Conservation (phyloP, 2,888 invertebrate genomes). For the Invenusta paracnida region DNA sequence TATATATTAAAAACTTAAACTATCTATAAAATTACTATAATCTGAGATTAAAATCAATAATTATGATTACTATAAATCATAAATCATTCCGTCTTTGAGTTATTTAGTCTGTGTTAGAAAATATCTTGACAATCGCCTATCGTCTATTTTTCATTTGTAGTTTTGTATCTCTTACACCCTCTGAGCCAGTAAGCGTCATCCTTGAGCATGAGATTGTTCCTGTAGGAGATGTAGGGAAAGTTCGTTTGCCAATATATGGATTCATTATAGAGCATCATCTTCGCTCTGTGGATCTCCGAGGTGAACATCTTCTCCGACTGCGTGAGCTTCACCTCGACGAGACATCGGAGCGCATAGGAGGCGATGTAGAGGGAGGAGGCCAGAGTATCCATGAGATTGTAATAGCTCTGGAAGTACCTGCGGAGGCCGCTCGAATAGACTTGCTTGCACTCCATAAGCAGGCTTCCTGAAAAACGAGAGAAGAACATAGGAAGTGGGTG, state of each 20-base stretch:
- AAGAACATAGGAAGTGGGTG: too few species aligned
- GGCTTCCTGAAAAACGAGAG: slow-evolving; percentile 44
- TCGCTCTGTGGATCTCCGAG: not conserved
- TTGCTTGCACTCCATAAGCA: slow-evolving; percentile 49
- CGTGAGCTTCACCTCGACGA: slow-evolving; percentile 42
- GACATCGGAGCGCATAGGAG: slow-evolving; percentile 47
- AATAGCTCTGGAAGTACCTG: slow-evolving; percentile 48
- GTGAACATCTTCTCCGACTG: not conserved
- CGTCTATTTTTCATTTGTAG: too few species aligned
- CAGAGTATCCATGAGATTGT: slow-evolving; percentile 49
- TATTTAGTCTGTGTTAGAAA: too few species aligned
- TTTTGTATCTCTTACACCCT: slow-evolving; percentile 38
- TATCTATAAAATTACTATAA: too few species aligned
- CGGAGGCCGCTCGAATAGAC: slow-evolving; percentile 46
- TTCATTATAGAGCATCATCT: slow-evolving; percentile 3
- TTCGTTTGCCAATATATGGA: not conserved
- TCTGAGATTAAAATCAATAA: too few species aligned
- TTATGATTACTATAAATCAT: too few species aligned
- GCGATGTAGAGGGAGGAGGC: slow-evolving; percentile 48
- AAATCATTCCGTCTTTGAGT: too few species aligned
- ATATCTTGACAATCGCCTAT: too few species aligned
- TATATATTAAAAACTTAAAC: too few species aligned
- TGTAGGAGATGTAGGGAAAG: not conserved
- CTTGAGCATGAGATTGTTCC: slow-evolving; percentile 27
- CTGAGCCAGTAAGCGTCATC: slow-evolving; percentile 41